A percentile compares a stretch with the other conserved stretches of the same genome.
Conservation (phyloP, 2,888 invertebrate genomes). For the Lepidonotus clava region DNA sequence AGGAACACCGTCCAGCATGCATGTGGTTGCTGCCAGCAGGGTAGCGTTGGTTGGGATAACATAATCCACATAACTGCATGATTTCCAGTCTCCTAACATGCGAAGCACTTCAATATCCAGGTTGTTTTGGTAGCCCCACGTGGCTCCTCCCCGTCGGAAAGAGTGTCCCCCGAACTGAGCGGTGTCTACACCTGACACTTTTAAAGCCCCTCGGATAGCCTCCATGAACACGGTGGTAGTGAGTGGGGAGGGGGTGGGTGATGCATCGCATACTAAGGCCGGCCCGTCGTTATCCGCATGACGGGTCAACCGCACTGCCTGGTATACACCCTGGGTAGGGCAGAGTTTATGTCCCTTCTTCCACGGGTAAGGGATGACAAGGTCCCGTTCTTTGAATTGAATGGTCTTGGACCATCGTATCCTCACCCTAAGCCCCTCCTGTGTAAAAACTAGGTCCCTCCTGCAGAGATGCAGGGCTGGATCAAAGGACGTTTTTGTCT, state of each 20-base stretch:
- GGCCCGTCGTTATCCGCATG: too few relatives aligned
- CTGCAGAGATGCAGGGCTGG: neutral
- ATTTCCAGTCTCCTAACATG: neutral
- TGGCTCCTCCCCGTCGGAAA: constrained; percentile 2
- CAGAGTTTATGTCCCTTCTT: neutral
- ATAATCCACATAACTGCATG: too few relatives aligned
- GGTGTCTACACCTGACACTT: neutral
- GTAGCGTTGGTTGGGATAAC: too few relatives aligned
- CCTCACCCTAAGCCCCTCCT: neutral
- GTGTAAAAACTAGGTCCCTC: neutral
- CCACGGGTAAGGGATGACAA: neutral
- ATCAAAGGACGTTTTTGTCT: neutral
- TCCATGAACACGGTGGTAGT: neutral
- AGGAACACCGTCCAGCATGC: too few relatives aligned
- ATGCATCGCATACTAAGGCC: neutral
- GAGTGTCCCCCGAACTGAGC: neutral
- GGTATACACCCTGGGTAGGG: neutral
- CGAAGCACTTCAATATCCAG: neutral
- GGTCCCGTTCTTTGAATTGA: neutral
- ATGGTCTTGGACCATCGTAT: constrained; percentile 30
- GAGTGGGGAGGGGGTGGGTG: too few relatives aligned
- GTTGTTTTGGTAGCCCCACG: neutral
- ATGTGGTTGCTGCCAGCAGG: too few relatives aligned
- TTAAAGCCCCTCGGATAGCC: neutral
- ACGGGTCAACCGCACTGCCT: neutral